Percentiles rank a stretch among this genome's conserved stretches.
Evolutionary conservation across 2,113 vertebrate genomes (phyloP).

Genomic region (Holacanthus passer): DNA sequence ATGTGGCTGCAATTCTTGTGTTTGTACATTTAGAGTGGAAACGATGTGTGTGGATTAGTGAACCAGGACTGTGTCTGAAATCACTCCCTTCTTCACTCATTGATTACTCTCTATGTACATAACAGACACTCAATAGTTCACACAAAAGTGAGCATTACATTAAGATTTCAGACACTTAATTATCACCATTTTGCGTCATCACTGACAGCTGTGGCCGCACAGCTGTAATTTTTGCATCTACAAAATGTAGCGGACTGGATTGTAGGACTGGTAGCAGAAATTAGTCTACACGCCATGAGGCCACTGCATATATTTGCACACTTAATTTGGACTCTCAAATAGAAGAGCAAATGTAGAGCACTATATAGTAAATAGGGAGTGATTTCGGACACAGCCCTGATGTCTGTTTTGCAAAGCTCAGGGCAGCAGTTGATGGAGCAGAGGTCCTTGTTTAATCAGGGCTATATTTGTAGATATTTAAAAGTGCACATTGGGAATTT

Average conservation of each 20-base stretch:
- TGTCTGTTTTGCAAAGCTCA: slow-evolving; percentile 68
- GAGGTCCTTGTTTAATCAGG: slow-evolving; percentile 58
- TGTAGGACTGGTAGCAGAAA: no score
- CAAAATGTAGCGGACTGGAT: no score
- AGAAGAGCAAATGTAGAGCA: no score
- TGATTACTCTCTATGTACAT: background rate
- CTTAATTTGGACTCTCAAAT: no score
- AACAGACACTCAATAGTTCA: background rate
- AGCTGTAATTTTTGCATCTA: no score
- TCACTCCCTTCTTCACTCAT: background rate
- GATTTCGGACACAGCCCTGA: background rate
- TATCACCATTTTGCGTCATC: background rate
- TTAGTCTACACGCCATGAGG: no score
- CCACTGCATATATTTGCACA: no score
- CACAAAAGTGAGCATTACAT: background rate
- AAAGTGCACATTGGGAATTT: background rate
- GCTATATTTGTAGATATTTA: background rate
- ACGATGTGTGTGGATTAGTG: background rate
- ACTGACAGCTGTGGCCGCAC: background rate
- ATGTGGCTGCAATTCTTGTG: background rate
- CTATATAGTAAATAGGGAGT: background rate
- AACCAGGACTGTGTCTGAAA: background rate
- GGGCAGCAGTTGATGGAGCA: slow-evolving; percentile 69
- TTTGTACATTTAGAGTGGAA: background rate
- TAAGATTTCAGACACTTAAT: background rate